A percentile compares a stretch with the other conserved stretches of the same genome.
Conservation (phyloP, 2,797 vertebrate species). For the Aeoliscus strigatus region DNA sequence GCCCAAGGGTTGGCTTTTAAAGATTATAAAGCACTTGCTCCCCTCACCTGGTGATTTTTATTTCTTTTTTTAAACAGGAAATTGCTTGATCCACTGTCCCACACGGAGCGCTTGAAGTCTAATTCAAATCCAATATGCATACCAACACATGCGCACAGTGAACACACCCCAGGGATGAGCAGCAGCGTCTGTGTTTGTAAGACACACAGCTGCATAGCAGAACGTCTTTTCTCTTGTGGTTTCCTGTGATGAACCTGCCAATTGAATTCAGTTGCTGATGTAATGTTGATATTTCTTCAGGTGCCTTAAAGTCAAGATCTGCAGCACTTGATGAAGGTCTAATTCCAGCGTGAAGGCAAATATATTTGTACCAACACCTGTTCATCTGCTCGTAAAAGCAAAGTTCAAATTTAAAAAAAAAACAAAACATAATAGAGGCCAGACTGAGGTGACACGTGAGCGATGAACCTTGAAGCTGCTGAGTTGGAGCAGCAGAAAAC, state of each 20-base stretch:
- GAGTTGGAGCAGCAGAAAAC: too few species aligned
- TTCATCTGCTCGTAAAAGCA: too few species aligned
- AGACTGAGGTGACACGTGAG: too few species aligned
- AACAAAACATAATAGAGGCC: too few species aligned
- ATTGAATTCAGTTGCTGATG: too few species aligned
- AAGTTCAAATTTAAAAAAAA: too few species aligned
- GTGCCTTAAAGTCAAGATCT: too few species aligned
- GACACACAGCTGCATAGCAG: conserved; percentile 3
- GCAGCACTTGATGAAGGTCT: neutral
- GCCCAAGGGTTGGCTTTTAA: conserved; percentile 65
- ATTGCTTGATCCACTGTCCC: conserved; percentile 65
- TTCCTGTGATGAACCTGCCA: neutral
- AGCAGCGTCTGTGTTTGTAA: conserved; percentile 15
- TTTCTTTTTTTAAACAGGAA: conserved; percentile 63
- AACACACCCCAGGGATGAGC: conserved; percentile 25
- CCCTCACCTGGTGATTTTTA: conserved; percentile 50
- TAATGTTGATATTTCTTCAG: too few species aligned
- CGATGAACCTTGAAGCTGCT: too few species aligned
- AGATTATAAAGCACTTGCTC: conserved; percentile 59
- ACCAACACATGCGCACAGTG: conserved; percentile 29
- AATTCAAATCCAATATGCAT: conserved; percentile 39
- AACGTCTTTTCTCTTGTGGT: conserved; percentile 7
- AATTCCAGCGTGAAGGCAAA: too few species aligned
- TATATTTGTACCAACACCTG: too few species aligned
- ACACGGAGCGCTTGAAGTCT: conserved; percentile 58